phyloP scores from a whole-genome alignment of 2,797 vertebrate genomes.

The Etheostoma nigrum region DNA sequence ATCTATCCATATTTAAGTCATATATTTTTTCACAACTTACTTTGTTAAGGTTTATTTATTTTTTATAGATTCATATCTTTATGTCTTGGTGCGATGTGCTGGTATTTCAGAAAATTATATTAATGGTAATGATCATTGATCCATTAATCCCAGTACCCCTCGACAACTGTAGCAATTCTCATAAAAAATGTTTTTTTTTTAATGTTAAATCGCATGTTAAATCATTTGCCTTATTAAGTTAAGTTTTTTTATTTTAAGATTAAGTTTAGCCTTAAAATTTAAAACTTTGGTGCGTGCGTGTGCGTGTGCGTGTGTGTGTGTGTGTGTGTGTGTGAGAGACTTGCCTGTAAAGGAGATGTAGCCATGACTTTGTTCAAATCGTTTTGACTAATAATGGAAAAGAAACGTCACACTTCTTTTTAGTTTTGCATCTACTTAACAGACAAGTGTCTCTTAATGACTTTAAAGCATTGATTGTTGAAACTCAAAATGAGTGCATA shows the following conservation, averaged over 20 bases:
- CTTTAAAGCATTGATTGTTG: constrained; percentile 45
- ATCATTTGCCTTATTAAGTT: constrained; percentile 39
- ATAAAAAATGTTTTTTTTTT: neutral
- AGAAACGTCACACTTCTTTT: constrained; percentile 36
- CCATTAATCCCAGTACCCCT: constrained; percentile 12
- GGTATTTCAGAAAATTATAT: constrained; percentile 9
- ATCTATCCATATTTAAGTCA: constrained; percentile 57
- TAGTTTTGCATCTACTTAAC: constrained; percentile 45
- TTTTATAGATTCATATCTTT: constrained; percentile 16
- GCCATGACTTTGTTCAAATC: constrained; percentile 45
- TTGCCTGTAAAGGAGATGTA: constrained; percentile 39
- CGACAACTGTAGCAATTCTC: constrained; percentile 18
- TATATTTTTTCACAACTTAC: constrained; percentile 28
- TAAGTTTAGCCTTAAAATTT: constrained; percentile 18
- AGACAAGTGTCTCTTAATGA: constrained; percentile 34
- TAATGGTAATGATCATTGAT: constrained; percentile 2
- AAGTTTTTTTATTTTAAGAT: neutral
- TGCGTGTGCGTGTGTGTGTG: constrained; percentile 8
- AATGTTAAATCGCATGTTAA: neutral
- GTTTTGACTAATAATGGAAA: constrained; percentile 17
- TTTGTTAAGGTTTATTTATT: constrained; percentile 25
- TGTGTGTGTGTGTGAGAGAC: neutral
- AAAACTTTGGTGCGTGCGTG: constrained; percentile 8
- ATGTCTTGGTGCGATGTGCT: constrained; percentile 5
- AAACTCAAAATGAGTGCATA: constrained; percentile 18